phyloP scores from a whole-genome alignment of 2,888 invertebrate genomes.

The Protonemura montana region DNA sequence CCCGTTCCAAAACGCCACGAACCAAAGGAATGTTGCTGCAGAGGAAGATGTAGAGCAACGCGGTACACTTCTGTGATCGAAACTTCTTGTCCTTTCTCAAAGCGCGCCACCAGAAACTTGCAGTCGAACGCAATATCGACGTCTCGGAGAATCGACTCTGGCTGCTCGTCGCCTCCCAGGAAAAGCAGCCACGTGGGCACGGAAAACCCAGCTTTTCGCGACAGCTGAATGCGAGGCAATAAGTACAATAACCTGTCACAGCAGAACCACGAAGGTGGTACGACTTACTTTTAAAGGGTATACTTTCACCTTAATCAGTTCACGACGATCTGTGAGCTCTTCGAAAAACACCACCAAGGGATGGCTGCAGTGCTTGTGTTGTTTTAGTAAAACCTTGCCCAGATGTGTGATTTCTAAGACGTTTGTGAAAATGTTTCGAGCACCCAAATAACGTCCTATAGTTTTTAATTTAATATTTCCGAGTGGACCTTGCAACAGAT shows the following conservation, averaged over 20 bases:
- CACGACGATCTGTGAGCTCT: background rate
- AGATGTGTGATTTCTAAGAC: background rate
- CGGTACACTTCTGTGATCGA: slow-evolving; percentile 31
- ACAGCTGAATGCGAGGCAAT: background rate
- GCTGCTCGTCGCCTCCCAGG: background rate
- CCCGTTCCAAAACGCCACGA: slow-evolving; percentile 1
- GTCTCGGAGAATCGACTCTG: background rate
- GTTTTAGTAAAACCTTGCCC: background rate
- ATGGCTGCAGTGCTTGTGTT: background rate
- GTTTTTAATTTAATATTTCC: background rate
- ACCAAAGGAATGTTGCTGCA: background rate
- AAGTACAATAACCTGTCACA: background rate
- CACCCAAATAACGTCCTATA: background rate
- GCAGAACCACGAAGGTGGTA: background rate
- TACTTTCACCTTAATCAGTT: slow-evolving; percentile 17
- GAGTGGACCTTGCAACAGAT: background rate
- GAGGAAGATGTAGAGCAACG: background rate
- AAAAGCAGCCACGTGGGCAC: background rate
- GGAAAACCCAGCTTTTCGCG: background rate
- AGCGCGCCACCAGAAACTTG: slow-evolving; percentile 9
- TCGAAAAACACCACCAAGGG: background rate
- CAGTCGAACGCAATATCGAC: slow-evolving; percentile 15
- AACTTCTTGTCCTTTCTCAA: background rate
- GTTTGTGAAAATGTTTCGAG: background rate
- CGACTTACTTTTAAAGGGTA: background rate